Evolutionary conservation across 2,113 vertebrate species (phyloP).

Genomic region (Muntiacus muntjak): DNA sequence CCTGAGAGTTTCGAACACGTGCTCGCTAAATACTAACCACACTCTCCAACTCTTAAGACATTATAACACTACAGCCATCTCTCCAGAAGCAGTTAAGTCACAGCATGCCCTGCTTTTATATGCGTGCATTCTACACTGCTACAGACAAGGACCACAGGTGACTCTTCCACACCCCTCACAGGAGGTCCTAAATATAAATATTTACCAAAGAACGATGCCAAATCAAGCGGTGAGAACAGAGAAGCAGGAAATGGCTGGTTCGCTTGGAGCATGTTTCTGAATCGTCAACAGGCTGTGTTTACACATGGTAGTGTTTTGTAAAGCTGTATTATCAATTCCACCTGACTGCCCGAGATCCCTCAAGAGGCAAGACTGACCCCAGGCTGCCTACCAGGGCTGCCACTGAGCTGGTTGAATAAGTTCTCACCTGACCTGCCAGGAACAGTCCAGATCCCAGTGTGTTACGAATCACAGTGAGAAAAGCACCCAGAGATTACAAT

Average conservation of each 20-base stretch:
- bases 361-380: conserved; percentile 57
- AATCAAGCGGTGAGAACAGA: background rate
- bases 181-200: background rate
- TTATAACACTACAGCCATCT: background rate
- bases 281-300: background rate
- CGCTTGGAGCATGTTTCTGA: background rate
- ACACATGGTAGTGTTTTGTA: conserved; percentile 38
- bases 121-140: background rate
- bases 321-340: conserved; percentile 66
- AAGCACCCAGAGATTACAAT: background rate
- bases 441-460: conserved; percentile 37
- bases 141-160: background rate
- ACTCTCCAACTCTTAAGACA: conserved; percentile 7
- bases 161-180: background rate
- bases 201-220: background rate
- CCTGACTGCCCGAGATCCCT: conserved; percentile 62
- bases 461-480: background rate
- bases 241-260: background rate
- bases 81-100: conserved; percentile 30
- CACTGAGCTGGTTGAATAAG: conserved; percentile 36
- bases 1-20: background rate
- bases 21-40: background rate
- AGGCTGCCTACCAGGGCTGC: conserved; percentile 43
- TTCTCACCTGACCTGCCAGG: conserved; percentile 65
- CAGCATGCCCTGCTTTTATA: background rate